These are phyloP conservation scores for Cryptus armator DNA, from an alignment of 2,888 invertebrate genomes.

Conservation along the genomic window DNA sequence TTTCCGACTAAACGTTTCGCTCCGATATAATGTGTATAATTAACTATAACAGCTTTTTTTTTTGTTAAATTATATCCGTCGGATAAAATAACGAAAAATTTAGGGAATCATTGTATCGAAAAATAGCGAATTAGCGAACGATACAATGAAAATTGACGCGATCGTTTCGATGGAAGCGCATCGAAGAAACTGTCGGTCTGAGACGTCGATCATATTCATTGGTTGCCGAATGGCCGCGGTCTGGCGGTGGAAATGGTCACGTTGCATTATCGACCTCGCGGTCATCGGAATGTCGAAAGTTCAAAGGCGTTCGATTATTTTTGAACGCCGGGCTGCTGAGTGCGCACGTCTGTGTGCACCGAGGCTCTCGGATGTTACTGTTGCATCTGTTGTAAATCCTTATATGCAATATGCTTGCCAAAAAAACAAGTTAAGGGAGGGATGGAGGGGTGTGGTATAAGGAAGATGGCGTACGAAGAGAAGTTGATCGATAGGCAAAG, in stretches of 20 bases:
- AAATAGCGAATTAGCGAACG: not conserved
- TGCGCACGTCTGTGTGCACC: not conserved
- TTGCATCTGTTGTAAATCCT: constrained; percentile 35
- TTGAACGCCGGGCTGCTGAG: constrained; percentile 39
- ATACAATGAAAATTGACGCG: not conserved
- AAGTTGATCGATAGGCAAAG: not conserved
- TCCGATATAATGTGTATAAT: not conserved
- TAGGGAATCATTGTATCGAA: not conserved
- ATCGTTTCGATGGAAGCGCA: constrained; percentile 25
- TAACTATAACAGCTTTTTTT: not conserved
- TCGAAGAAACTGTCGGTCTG: constrained; percentile 26
- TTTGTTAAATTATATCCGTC: not conserved
- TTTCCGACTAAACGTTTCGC: not conserved
- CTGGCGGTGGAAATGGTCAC: constrained; percentile 36
- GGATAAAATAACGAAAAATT: not conserved
- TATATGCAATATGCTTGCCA: not conserved
- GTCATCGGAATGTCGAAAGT: constrained; percentile 60
- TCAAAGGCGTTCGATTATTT: constrained; percentile 67
- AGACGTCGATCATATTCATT: constrained; percentile 20
- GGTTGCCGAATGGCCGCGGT: constrained; percentile 31
- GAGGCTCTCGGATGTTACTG: constrained; percentile 16
- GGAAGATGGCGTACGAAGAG: too few species aligned
- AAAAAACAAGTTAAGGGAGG: too few species aligned
- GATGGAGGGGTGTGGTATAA: not conserved
- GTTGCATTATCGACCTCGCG: constrained; percentile 65